Evolutionary conservation across 64 coral and sea anemone genomes (phyloP).

Genomic region (Catalaphyllia jardinei): DNA sequence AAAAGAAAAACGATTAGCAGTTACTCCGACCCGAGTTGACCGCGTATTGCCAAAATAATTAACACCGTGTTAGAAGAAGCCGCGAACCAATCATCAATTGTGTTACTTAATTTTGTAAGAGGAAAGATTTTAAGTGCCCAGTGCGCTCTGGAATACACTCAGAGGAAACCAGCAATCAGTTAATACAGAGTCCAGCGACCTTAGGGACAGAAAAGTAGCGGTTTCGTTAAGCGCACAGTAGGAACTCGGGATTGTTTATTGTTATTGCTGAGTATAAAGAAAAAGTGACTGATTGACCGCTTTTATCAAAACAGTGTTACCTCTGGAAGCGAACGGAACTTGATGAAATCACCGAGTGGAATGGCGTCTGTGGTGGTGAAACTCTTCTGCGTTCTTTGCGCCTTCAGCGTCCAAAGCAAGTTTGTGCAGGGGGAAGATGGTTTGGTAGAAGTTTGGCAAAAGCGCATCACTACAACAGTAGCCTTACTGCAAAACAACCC

Average conservation of each 20-base stretch:
- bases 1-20: constrained; percentile 43
- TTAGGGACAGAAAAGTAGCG: not conserved
- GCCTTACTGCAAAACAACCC: not conserved
- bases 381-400: not conserved
- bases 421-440: not conserved
- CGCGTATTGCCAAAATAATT: constrained; percentile 74
- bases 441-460: not conserved
- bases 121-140: constrained; percentile 38
- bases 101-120: constrained; percentile 54
- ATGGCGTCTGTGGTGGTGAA: constrained; percentile 11
- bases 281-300: constrained; percentile 2
- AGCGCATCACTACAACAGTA: constrained; percentile 7
- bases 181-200: not conserved
- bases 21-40: constrained; percentile 38
- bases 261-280: constrained; percentile 17
- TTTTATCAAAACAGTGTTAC: not conserved
- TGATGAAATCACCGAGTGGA: not conserved
- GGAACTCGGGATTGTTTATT: constrained; percentile 14
- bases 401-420: not conserved
- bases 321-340: constrained; percentile 3
- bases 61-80: constrained; percentile 61
- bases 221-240: constrained; percentile 20
- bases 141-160: constrained; percentile 29
- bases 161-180: constrained; percentile 25
- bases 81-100: constrained; percentile 67